These are phyloP conservation scores for Sanderia malayensis DNA, from an alignment of 30 jellyfish, hydroid and myxozoan genomes.

Conservation along the genomic window DNA sequence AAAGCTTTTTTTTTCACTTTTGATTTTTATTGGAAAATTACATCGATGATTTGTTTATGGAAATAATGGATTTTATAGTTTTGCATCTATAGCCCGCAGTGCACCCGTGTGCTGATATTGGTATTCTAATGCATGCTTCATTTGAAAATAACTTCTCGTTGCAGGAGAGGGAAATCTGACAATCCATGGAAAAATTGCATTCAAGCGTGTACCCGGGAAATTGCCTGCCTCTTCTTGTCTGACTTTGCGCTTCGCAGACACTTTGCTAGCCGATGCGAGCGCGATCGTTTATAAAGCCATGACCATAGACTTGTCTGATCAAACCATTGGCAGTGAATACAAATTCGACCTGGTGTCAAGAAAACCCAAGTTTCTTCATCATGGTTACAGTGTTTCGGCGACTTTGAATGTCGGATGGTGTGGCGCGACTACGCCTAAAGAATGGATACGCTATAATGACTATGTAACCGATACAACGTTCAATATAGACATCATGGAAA, in stretches of 20 bases:
- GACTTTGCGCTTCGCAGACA: conserved; percentile 37
- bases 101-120: too few species aligned
- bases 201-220: conserved; percentile 34
- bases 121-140: too few species aligned
- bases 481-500: not conserved
- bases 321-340: conserved; percentile 7
- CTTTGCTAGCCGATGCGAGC: conserved; percentile 52
- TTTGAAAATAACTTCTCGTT: conserved; percentile 1
- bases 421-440: not conserved
- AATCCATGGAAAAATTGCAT: conserved; percentile 50
- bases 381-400: conserved; percentile 52
- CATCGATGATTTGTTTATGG: too few species aligned
- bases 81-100: too few species aligned
- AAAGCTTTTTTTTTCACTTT: too few species aligned
- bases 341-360: conserved; percentile 22
- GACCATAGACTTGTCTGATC: conserved; percentile 39
- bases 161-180: conserved; percentile 37
- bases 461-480: not conserved
- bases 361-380: conserved; percentile 29
- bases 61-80: too few species aligned
- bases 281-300: conserved; percentile 31
- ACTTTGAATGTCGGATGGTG: conserved; percentile 78
- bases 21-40: too few species aligned
- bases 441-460: not conserved
- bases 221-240: conserved; percentile 75